phyloP scores from a whole-genome alignment of 2,797 vertebrate species.

The Hippocampus kuda region DNA sequence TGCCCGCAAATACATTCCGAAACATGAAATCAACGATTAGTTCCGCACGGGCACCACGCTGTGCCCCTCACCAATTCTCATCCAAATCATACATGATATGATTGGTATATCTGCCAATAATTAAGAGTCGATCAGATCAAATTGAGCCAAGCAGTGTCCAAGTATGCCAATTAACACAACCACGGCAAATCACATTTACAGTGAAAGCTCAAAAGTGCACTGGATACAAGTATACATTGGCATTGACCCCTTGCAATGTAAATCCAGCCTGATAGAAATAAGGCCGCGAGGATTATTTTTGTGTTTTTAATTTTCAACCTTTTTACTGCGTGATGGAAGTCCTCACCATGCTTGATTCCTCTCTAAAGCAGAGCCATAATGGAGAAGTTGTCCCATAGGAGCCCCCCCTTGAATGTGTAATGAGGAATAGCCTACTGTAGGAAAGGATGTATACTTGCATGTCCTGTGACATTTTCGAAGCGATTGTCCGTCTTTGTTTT shows the following conservation, averaged over 20 bases:
- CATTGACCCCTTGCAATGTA: conserved; percentile 41
- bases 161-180: too few species aligned
- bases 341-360: conserved; percentile 50
- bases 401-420: conserved; percentile 61
- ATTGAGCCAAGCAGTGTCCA: too few species aligned
- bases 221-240: neutral
- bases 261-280: conserved; percentile 52
- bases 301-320: conserved; percentile 35
- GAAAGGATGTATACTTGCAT: conserved; percentile 62
- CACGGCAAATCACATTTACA: too few species aligned
- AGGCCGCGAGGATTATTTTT: conserved; percentile 34
- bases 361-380: conserved; percentile 63
- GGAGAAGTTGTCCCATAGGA: conserved; percentile 53
- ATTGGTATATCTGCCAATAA: too few species aligned
- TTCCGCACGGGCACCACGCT: too few species aligned
- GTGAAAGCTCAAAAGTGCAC: too few species aligned
- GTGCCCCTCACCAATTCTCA: too few species aligned
- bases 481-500: conserved; percentile 31
- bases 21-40: too few species aligned
- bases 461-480: conserved; percentile 55
- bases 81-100: too few species aligned
- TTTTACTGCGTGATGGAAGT: conserved; percentile 42
- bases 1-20: too few species aligned
- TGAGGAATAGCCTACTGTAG: conserved; percentile 61
- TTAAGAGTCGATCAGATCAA: too few species aligned